Evolutionary conservation across 2,113 vertebrate genomes (phyloP).

Genomic region (Tympanuchus pallidicinctus): DNA sequence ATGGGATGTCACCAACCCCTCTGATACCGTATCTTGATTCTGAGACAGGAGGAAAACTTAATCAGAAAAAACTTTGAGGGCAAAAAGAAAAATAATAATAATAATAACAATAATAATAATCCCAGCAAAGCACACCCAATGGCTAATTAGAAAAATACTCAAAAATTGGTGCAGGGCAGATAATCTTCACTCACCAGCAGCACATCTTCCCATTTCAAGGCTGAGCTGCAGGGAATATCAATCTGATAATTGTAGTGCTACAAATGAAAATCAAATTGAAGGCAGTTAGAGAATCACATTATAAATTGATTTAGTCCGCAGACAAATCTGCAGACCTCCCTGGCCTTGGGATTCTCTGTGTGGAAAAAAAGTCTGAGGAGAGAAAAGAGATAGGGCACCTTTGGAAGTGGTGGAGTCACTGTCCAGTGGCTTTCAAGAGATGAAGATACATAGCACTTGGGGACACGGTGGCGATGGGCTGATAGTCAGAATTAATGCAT

Average conservation of each 20-base stretch:
- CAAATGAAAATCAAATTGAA: conserved; percentile 50
- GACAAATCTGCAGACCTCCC: neutral
- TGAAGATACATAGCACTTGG: too few relatives aligned
- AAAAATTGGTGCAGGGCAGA: neutral
- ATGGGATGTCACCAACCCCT: fast-evolving
- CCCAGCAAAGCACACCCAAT: neutral
- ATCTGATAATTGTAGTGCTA: conserved; percentile 35
- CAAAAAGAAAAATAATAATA: neutral
- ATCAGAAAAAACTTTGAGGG: neutral
- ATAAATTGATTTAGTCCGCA: conserved; percentile 8
- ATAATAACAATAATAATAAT: neutral
- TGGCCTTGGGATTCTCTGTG: fast-evolving
- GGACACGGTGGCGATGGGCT: too few relatives aligned
- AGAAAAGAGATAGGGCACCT: fast-evolving
- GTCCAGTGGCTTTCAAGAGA: too few relatives aligned
- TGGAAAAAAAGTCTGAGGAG: fast-evolving
- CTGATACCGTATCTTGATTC: fast-evolving
- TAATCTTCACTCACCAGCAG: neutral
- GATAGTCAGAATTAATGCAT: too few relatives aligned
- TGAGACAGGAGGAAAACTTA: neutral
- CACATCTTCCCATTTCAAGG: conserved; percentile 43
- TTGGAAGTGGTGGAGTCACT: too few relatives aligned
- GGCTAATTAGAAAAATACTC: conserved; percentile 45
- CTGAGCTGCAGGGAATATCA: conserved; percentile 41
- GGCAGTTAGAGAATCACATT: neutral